A percentile compares a stretch with the other conserved stretches of the same genome.
Evolutionary conservation across 2,113 vertebrate species (phyloP).

Genomic region (Willisornis vidua): DNA sequence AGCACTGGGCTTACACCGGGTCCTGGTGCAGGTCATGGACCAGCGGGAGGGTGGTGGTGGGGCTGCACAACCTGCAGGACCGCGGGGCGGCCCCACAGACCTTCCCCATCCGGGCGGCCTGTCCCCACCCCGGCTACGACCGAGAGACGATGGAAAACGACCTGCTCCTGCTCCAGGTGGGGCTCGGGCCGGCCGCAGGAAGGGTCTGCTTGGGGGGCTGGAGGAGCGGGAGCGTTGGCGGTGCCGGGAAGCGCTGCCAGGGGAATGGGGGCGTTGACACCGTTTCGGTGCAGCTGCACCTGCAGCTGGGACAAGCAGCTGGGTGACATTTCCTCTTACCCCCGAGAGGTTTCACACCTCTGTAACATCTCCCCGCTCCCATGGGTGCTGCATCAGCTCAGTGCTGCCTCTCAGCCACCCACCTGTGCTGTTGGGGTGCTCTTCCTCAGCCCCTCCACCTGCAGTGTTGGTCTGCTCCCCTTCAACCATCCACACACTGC

Average conservation of each 20-base stretch:
- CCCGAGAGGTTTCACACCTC: neutral
- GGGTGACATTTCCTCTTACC: neutral
- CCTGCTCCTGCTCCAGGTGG: constrained; percentile 48
- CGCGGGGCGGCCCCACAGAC: accelerated
- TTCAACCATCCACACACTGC: neutral
- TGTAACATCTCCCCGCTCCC: neutral
- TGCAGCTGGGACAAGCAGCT: neutral
- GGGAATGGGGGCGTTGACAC: accelerated
- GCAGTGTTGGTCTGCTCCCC: neutral
- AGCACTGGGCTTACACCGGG: accelerated
- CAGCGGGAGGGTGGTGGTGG: accelerated
- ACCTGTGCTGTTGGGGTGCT: neutral
- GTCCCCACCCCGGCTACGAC: neutral
- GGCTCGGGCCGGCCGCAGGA: neutral
- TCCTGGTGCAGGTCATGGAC: neutral
- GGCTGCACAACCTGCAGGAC: neutral
- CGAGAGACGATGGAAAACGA: accelerated
- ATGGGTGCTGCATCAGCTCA: accelerated
- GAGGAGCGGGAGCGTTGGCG: accelerated
- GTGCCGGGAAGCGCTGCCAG: neutral
- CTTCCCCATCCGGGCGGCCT: neutral
- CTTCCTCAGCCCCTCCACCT: neutral
- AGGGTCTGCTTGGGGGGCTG: neutral
- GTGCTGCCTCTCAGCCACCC: neutral
- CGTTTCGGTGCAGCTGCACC: neutral